Conservation (phyloP, 2,113 vertebrate genomes). For the Phalacrocorax brasilianus region DNA sequence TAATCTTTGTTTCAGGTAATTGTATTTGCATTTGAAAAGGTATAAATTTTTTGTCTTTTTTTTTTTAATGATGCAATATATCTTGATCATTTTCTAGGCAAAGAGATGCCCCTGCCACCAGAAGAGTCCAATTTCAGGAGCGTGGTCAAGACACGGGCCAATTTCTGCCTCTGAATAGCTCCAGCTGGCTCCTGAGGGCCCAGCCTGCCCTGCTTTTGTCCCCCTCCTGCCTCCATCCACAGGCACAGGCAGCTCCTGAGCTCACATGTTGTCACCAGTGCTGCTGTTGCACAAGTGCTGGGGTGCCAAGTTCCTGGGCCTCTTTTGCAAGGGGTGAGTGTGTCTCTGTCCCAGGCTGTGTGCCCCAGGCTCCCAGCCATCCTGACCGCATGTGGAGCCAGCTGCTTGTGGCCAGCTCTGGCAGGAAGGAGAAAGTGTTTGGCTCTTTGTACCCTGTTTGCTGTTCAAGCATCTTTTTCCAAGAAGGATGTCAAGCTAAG, state of each 20-base stretch:
- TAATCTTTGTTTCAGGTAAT: background rate
- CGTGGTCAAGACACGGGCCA: fast-evolving
- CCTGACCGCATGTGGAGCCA: background rate
- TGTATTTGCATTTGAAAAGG: background rate
- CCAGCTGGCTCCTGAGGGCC: background rate
- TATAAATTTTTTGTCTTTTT: background rate
- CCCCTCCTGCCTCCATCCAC: fast-evolving
- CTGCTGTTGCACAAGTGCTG: background rate
- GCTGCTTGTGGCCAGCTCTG: background rate
- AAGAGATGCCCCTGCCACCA: background rate
- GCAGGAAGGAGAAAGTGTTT: background rate
- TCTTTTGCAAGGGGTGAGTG: background rate
- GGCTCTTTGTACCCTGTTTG: background rate
- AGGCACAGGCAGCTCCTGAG: background rate
- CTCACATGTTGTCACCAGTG: background rate
- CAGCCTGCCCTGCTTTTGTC: background rate
- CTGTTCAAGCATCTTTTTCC: background rate
- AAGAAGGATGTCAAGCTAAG: background rate
- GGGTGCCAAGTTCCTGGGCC: background rate
- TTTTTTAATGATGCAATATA: background rate
- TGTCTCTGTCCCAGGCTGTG: background rate
- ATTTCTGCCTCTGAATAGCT: background rate
- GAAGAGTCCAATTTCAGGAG: background rate
- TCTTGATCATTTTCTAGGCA: background rate
- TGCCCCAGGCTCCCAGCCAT: background rate